These are phyloP conservation scores for Thunnus albacares DNA, from an alignment of 2,797 vertebrate species.

Conservation along the genomic window DNA sequence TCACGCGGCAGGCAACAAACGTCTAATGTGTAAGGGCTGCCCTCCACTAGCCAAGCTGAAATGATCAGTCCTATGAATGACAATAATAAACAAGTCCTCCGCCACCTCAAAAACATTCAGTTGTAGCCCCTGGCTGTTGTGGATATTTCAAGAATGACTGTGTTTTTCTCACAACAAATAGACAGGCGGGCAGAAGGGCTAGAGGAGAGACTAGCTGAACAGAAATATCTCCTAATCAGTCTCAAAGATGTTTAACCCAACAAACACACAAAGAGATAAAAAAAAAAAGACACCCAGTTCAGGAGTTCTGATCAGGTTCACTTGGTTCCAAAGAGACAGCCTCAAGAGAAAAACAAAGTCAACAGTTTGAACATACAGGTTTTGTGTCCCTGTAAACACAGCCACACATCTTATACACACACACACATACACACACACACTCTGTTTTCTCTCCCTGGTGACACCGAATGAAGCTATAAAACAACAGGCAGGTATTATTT, in stretches of 20 bases:
- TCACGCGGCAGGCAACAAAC: constrained; percentile 25
- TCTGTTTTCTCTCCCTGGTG: constrained; percentile 15
- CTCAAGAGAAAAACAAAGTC: constrained; percentile 2
- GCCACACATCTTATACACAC: not conserved
- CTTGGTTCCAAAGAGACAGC: constrained; percentile 6
- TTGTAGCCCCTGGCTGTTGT: not conserved
- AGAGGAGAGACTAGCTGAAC: not conserved
- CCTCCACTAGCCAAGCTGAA: not conserved
- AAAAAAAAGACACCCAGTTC: not conserved
- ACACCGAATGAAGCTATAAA: constrained; percentile 16
- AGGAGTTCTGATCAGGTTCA: not conserved
- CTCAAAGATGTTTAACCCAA: not conserved
- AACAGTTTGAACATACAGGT: not conserved
- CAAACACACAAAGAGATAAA: too few relatives aligned
- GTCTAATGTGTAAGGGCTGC: constrained; percentile 4
- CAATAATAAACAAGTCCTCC: constrained; percentile 3
- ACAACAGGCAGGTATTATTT: constrained; percentile 36
- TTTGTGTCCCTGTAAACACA: constrained; percentile 17
- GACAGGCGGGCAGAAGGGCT: not conserved
- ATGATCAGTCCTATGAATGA: constrained; percentile 17
- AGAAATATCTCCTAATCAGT: constrained; percentile 19
- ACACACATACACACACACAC: not conserved
- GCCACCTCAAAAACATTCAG: constrained; percentile 4
- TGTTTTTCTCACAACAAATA: constrained; percentile 2
- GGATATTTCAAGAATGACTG: not conserved